Evolutionary conservation across 2,888 invertebrate species (phyloP), one percentile per base, ranked within the genome.

Genomic region (Cyclophora punctaria): DNA sequence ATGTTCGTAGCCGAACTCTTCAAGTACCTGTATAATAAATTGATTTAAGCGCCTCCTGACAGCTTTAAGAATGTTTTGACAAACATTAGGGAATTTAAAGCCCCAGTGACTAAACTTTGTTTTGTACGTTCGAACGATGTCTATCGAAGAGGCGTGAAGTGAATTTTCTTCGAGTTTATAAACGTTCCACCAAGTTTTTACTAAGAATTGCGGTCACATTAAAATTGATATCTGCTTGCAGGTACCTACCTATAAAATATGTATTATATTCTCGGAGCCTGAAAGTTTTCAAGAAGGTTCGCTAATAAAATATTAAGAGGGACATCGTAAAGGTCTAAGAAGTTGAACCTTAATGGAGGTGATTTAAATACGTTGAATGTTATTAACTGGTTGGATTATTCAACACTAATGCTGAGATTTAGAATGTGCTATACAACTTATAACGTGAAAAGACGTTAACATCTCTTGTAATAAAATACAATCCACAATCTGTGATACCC

Each of bases 11-110:
- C 69, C 73, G 69, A 80, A 82, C 80, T 81, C 76, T 74, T 72
- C 69, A 69, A 79, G 81, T 78, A 82, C 80, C 77, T 84, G 80
- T 81, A 80, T 83, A 81, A 84, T 82, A 84, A 85, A 87, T 86
- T 85, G 85, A 85, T 86, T 86, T 85, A 86, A 82, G 84, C 83
- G 74, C 75, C 78, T 82, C 80, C 75, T 80, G 83, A 83, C 86
- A 84, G 79, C 73, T 80, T 80, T 81, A 79, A 84, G 83, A 80
- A 79, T 81, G 78, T 83, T 86, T 82, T 83, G 78, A 80, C 82
- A 83, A 84, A 87, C 82, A 83, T 83, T 78, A 79, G 80, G 80
- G 81, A 84, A 77, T 82, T 77, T 79, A 74, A 83, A 78, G 73
- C 79, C 75, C 76, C 69, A 68, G 76, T 71, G 78, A 74, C 74